Percentiles rank a stretch among this genome's conserved stretches.
phyloP scores from a whole-genome alignment of 1,140 invertebrate genomes.

The Macrosteles quadrilineatus region DNA sequence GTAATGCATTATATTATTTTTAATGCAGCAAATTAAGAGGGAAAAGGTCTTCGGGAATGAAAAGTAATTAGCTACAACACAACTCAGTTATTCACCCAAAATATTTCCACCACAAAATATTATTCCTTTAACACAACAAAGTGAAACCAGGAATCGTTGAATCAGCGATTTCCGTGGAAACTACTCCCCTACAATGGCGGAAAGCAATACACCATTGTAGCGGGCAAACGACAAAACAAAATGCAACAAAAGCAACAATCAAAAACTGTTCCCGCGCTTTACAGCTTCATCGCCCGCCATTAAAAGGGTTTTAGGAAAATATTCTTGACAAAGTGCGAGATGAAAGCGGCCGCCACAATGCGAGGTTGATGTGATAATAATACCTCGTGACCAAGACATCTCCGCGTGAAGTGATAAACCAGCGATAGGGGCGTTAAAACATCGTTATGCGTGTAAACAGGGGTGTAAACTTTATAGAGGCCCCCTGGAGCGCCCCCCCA shows the following conservation, averaged over 20 bases:
- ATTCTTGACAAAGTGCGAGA: neutral
- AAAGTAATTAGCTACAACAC: too few species aligned
- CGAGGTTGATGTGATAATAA: neutral
- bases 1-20: too few species aligned
- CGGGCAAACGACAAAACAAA: neutral
- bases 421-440: constrained; percentile 1
- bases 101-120: too few species aligned
- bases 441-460: neutral
- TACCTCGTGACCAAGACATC: neutral
- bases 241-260: neutral
- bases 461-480: neutral
- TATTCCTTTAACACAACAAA: too few species aligned
- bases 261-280: neutral
- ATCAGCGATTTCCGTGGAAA: too few species aligned
- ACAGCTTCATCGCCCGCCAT: neutral
- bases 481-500: too few species aligned
- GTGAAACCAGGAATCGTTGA: too few species aligned
- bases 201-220: neutral
- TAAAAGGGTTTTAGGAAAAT: neutral
- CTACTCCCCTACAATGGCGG: neutral
- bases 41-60: too few species aligned
- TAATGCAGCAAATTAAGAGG: too few species aligned
- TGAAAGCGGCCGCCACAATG: neutral
- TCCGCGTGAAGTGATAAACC: neutral
- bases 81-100: too few species aligned